A percentile compares a stretch with the other conserved stretches of the same genome.
phyloP scores from a whole-genome alignment of 2,797 vertebrate species.

The Nannoperca australis region DNA sequence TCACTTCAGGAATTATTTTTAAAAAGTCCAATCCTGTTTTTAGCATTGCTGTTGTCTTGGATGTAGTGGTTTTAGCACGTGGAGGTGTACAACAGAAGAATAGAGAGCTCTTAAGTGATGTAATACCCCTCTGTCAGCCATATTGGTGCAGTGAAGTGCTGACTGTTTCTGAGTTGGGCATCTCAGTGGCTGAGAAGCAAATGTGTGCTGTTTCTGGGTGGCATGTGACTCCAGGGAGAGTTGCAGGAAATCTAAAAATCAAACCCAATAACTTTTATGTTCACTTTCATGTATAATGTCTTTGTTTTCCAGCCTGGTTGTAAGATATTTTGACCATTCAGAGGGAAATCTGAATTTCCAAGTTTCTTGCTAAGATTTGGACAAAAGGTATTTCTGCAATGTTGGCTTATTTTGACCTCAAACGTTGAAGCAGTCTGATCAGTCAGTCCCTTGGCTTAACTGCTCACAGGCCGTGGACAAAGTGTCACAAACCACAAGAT shows the following conservation, averaged over 20 bases:
- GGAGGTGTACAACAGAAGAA: constrained; percentile 18
- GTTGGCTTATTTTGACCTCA: background rate
- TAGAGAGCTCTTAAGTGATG: constrained; percentile 30
- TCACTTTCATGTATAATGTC: no score
- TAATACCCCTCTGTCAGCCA: constrained; percentile 36
- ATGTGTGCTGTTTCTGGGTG: constrained; percentile 2
- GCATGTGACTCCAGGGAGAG: background rate
- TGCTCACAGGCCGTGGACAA: background rate
- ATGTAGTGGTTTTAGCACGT: constrained; percentile 14
- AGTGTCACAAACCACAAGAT: background rate
- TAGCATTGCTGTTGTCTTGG: constrained; percentile 2
- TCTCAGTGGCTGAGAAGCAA: background rate
- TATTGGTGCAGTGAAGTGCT: constrained; percentile 23
- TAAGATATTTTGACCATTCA: no score
- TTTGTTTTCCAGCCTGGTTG: no score
- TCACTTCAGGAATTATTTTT: background rate
- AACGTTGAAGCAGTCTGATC: background rate
- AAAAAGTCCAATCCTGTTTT: background rate
- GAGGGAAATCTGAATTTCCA: no score
- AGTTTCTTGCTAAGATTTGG: no score
- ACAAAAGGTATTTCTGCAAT: background rate
- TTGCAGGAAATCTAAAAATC: background rate
- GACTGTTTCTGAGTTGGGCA: constrained; percentile 18
- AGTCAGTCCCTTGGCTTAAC: no score
- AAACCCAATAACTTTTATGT: no score